Evolutionary conservation across 2,113 vertebrate species (phyloP).

Genomic region (Atractosteus spatula): DNA sequence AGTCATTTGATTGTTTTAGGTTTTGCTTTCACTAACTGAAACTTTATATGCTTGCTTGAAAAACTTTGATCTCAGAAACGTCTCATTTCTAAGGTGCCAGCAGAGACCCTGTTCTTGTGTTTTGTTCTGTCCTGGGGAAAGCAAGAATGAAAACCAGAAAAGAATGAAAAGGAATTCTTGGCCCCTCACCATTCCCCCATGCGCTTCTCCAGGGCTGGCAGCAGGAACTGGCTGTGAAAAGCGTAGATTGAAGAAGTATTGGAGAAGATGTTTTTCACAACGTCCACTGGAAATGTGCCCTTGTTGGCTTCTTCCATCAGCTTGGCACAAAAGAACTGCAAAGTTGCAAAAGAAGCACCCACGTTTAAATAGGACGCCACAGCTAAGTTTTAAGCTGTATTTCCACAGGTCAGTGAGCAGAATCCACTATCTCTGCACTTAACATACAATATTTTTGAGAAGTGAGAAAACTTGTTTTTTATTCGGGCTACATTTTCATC

Average conservation of each 20-base stretch:
- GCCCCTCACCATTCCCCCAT: constrained; percentile 93
- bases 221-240: constrained; percentile 94
- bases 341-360: background rate
- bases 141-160: background rate
- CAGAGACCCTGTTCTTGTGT: no score
- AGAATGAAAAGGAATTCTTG: background rate
- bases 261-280: constrained; percentile 96
- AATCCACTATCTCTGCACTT: no score
- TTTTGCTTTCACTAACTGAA: no score
- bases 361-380: background rate
- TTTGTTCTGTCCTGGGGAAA: background rate
- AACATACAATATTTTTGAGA: no score
- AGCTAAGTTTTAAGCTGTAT: no score
- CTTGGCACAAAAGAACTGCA: constrained; percentile 83
- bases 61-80: no score
- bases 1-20: no score
- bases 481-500: no score
- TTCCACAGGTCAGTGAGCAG: no score
- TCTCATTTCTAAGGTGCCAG: no score
- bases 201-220: constrained; percentile 90
- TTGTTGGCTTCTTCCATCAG: constrained; percentile 88
- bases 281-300: constrained; percentile 88
- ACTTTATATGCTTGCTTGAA: no score
- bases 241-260: constrained; percentile 91
- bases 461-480: no score